Evolutionary conservation across 1,140 invertebrate species (phyloP).

Genomic region (Meloidogyne floridensis): DNA sequence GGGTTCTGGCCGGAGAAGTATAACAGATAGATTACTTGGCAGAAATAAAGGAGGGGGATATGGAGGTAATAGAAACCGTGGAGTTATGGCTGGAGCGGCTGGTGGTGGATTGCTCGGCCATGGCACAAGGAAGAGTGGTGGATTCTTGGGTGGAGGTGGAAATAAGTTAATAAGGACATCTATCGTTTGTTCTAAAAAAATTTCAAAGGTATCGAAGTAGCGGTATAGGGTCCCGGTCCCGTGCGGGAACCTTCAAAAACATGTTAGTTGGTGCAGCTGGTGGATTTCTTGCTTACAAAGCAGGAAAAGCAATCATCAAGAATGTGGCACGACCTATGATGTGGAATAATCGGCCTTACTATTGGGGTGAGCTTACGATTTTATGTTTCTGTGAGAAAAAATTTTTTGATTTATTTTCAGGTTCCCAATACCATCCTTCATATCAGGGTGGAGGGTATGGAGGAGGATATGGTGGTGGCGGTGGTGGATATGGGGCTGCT

Average conservation of each 20-base stretch:
- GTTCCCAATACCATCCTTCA: conserved; percentile 18
- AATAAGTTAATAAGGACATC: conserved; percentile 3
- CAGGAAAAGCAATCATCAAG: conserved; percentile 57
- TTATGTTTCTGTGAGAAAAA: conserved; percentile 35
- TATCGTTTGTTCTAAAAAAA: not conserved
- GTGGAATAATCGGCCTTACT: conserved; percentile 60
- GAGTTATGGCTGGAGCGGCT: not conserved
- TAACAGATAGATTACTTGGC: conserved; percentile 5
- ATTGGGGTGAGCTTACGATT: conserved; percentile 48
- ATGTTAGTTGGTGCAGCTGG: conserved; percentile 60
- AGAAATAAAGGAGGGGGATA: conserved; percentile 8
- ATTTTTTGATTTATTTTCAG: conserved; percentile 22
- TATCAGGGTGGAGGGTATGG: not conserved
- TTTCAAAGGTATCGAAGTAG: too few species aligned
- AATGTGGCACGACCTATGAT: conserved; percentile 57
- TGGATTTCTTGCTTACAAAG: conserved; percentile 60
- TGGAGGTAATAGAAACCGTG: not conserved
- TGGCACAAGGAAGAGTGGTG: conserved; percentile 1
- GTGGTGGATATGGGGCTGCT: not conserved
- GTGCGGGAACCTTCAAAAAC: conserved; percentile 61
- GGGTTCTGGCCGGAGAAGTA: conserved; percentile 3
- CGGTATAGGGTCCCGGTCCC: conserved; percentile 54
- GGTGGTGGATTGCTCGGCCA: conserved; percentile 15
- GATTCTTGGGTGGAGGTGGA: conserved; percentile 14
- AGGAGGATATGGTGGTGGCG: not conserved